Conservation (phyloP, 2,113 vertebrate species). For the Anhinga anhinga region DNA sequence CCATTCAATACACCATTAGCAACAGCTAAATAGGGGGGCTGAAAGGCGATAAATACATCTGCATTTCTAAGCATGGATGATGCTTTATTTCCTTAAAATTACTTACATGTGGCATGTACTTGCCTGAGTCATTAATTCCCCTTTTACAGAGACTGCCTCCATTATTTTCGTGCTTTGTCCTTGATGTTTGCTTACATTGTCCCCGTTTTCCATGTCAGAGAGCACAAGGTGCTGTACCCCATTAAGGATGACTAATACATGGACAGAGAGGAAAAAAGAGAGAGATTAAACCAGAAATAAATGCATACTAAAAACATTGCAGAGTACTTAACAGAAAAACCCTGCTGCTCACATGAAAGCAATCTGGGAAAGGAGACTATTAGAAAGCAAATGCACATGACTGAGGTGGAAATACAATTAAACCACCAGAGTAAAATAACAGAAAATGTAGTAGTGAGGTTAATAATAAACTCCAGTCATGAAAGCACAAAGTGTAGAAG, state of each 20-base stretch:
- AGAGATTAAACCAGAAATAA: not conserved
- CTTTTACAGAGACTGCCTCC: not conserved
- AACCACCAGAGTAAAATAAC: conserved; percentile 50
- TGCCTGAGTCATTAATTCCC: conserved; percentile 27
- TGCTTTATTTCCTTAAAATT: conserved; percentile 55
- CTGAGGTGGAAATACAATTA: conserved; percentile 57
- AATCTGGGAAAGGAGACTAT: conserved; percentile 28
- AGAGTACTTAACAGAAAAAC: conserved; percentile 34
- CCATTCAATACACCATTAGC: conserved; percentile 1
- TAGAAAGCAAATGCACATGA: not conserved
- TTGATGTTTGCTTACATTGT: conserved; percentile 49
- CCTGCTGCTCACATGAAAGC: conserved; percentile 34
- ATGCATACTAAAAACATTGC: not conserved
- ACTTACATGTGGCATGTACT: conserved; percentile 35
- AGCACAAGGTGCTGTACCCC: conserved; percentile 31
- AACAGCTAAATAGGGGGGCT: conserved; percentile 18
- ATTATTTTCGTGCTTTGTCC: conserved; percentile 19
- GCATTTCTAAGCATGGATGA: conserved; percentile 44
- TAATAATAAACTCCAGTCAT: conserved; percentile 59
- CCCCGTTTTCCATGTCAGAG: conserved; percentile 50
- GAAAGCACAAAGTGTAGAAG: conserved; percentile 9
- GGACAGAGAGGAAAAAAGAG: not conserved
- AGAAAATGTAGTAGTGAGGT: conserved; percentile 38
- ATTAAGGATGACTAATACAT: conserved; percentile 53
- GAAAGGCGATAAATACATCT: conserved; percentile 58